Evolutionary conservation across 2,888 invertebrate genomes (phyloP).

Genomic region (Xestia c-nigrum): DNA sequence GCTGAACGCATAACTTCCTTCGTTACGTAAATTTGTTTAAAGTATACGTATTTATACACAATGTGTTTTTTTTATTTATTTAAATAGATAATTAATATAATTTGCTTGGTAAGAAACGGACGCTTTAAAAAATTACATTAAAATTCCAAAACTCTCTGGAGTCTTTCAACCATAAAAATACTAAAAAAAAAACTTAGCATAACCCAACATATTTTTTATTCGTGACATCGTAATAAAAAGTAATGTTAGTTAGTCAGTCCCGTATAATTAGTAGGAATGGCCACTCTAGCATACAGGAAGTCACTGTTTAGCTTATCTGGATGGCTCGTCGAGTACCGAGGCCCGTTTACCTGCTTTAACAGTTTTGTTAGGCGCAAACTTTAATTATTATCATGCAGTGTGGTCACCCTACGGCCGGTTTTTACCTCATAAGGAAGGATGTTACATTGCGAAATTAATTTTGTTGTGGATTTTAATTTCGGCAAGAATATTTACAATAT

Average conservation of each 20-base stretch:
- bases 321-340: constrained; percentile 76
- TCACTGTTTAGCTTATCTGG: constrained; percentile 87
- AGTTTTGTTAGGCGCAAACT: constrained; percentile 67
- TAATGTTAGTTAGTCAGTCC: constrained; percentile 35
- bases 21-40: not conserved
- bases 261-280: constrained; percentile 64
- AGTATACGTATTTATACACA: not conserved
- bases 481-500: not conserved
- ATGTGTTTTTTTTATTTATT: not conserved
- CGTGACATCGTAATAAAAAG: constrained; percentile 23
- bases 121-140: not conserved
- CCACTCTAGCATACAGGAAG: constrained; percentile 81
- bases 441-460: constrained; percentile 15
- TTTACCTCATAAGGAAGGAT: constrained; percentile 29
- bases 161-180: constrained; percentile 10
- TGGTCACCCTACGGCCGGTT: constrained; percentile 50
- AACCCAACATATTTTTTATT: constrained; percentile 3
- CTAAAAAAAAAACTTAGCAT: not conserved
- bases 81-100: not conserved
- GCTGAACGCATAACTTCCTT: constrained; percentile 5
- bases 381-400: constrained; percentile 52
- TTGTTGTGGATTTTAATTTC: constrained; percentile 2
- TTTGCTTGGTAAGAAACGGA: not conserved
- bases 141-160: not conserved
- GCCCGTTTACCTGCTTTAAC: constrained; percentile 78